Conservation (phyloP, 1,140 invertebrate species). For the Pentalonia nigronervosa region DNA sequence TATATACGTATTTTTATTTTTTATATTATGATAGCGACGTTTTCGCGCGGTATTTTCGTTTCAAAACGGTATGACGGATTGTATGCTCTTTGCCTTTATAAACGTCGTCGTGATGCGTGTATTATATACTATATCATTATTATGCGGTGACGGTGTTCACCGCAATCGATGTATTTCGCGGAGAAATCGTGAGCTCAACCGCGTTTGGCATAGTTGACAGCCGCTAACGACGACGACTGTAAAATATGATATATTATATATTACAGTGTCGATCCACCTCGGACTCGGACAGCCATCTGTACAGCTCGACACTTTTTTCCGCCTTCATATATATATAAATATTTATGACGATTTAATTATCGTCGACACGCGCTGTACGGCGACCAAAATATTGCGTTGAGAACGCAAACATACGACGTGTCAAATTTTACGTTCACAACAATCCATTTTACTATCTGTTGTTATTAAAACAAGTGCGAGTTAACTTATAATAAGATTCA, state of each 20-base stretch:
- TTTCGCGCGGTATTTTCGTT: background rate
- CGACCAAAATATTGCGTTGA: background rate
- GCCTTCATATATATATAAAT: background rate
- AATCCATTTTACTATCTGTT: background rate
- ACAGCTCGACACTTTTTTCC: background rate
- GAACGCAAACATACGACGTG: background rate
- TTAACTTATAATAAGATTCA: background rate
- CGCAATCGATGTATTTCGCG: background rate
- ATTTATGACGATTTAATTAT: background rate
- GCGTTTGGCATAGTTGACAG: background rate
- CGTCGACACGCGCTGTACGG: background rate
- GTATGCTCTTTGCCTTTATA: background rate
- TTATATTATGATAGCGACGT: background rate
- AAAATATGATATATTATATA: background rate
- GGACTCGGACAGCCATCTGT: background rate
- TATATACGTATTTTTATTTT: background rate
- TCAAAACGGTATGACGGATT: background rate
- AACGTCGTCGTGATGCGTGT: background rate
- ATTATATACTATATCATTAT: background rate
- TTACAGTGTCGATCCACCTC: background rate
- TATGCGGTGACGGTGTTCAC: background rate
- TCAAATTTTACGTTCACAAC: background rate
- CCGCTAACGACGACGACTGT: background rate
- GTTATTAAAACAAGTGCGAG: background rate
- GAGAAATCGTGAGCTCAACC: background rate